Base-by-base conservation (phyloP, 2,113 vertebrate species). In the Sander vitreus region DNA sequence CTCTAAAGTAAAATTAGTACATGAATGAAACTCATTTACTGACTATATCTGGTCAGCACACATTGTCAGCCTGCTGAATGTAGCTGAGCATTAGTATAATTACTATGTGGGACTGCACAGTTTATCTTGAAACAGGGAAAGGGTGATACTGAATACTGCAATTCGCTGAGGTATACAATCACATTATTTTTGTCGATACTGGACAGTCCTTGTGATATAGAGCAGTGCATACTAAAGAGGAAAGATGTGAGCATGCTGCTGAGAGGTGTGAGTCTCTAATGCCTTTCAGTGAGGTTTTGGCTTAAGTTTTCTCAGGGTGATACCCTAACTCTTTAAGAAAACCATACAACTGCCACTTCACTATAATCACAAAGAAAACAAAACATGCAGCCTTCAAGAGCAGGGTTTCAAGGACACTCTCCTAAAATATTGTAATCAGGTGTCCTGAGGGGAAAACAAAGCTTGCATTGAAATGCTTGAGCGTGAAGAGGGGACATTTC, bases 401-500 rank as follows among this genome's bases (percentile, higher is more conserved):
- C 60, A 78, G 75, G 10, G 39, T 71, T 81, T 87, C 68, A 80
- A 85, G 82, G 70, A 54, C 13, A 13, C 53, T 73, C 55, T 76
- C 33, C 70, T 75, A 27, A 79, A 81, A 80, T 70, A 86, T 83
- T 86, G 48, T 80, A 88, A 85, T 87, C 66, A 76, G 58, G 71
- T 83, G 74, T 82, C 63, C 85, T 30, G 36, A 23, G 63, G 53
- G 58, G 48, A 21, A 78, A 79, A 78, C 70, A 87, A 80, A 75
- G 76, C 83, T 76, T 85, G 91, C 75, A 81, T 43, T 79, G 71
- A 76, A 79, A 77, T 3, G 71, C 62, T 75, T 67, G 67, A 85
- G 69, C 25, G 30, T 83, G 75, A 74, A 85, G 75, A 71, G 83
- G 59, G 67, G 59, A 65, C 73, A 57, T 75, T 81, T 87, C 60